phyloP scores from a whole-genome alignment of 2,113 vertebrate species.

The Dolichotis patagonum region DNA sequence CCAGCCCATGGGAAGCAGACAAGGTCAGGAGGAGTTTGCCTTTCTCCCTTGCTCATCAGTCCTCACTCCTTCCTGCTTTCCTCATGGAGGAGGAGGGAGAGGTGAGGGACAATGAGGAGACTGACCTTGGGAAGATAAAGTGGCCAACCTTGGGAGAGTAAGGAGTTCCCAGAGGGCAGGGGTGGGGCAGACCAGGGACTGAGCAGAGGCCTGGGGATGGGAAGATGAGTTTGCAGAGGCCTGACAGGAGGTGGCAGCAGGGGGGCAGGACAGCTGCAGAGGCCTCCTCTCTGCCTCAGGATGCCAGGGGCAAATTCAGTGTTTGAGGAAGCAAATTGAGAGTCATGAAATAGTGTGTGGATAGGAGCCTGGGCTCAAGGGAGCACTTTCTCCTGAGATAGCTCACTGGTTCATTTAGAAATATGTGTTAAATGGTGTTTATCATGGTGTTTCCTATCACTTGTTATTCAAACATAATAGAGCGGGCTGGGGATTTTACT shows the following conservation, averaged over 20 bases:
- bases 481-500: background rate
- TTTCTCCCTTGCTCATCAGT: background rate
- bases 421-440: background rate
- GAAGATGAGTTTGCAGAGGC: constrained; percentile 3
- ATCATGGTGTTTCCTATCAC: no score
- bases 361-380: background rate
- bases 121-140: constrained; percentile 81
- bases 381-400: background rate
- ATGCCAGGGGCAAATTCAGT: background rate
- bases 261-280: background rate
- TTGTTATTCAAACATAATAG: background rate
- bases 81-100: background rate
- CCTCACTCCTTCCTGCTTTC: constrained; percentile 49
- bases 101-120: constrained; percentile 1
- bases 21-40: constrained; percentile 53
- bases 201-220: background rate
- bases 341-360: background rate
- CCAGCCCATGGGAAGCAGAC: constrained; percentile 62
- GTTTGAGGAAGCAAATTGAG: background rate
- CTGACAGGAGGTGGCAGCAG: background rate
- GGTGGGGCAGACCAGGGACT: background rate
- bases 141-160: constrained; percentile 74
- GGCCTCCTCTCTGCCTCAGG: background rate
- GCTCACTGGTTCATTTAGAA: constrained; percentile 11
- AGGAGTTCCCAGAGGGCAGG: constrained; percentile 57